A percentile compares a stretch with the other conserved stretches of the same genome.
Conservation (phyloP, 2,888 invertebrate species). For the Aelia acuminata region DNA sequence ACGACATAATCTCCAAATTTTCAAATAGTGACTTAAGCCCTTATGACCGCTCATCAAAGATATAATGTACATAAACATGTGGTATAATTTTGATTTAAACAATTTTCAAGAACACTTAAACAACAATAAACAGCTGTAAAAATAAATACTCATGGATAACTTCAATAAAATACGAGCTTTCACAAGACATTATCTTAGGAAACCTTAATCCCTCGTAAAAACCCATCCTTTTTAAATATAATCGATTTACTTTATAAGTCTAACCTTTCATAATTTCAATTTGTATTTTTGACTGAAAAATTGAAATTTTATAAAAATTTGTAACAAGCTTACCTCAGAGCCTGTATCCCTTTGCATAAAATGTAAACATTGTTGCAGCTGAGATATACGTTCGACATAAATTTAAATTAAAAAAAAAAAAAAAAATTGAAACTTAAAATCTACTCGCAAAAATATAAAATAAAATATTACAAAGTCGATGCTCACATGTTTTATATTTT, state of each 20-base stretch:
- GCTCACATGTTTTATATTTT: not conserved
- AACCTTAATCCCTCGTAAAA: no score
- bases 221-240: no score
- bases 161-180: not conserved
- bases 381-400: not conserved
- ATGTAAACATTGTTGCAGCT: not conserved
- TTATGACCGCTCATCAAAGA: no score
- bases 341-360: not conserved
- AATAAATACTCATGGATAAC: not conserved
- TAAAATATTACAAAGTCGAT: not conserved
- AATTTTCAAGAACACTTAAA: no score
- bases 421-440: not conserved
- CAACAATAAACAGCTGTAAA: not conserved
- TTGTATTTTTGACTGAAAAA: no score
- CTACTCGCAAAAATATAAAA: no score
- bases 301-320: no score
- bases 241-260: no score
- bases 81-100: not conserved
- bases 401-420: not conserved
- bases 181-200: not conserved
- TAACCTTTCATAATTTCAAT: no score
- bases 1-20: no score
- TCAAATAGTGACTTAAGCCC: no score
- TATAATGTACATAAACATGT: not conserved
- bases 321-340: not conserved